Evolutionary conservation across 2,113 vertebrate genomes (phyloP), one percentile per base, ranked within the genome.

Genomic region (Urocolius indicus): DNA sequence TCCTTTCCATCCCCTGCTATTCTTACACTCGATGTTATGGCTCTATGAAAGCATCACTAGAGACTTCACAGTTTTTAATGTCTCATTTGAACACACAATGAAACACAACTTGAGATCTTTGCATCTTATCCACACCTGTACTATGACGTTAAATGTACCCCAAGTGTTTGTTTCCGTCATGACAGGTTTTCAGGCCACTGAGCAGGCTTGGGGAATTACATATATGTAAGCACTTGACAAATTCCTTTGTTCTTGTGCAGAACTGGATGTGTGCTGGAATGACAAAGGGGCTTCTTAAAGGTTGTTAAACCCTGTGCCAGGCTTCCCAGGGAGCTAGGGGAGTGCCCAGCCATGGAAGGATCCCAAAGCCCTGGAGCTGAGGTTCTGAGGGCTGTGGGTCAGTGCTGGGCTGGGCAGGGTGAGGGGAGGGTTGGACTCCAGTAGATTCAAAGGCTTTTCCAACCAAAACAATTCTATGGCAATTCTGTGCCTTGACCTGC

Each of bases 401-500:
- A n/a, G n/a, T n/a, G n/a, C n/a, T n/a, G n/a, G n/a, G n/a, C n/a
- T n/a, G n/a, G n/a, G n/a, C n/a, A n/a, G n/a, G n/a, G n/a, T n/a
- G n/a, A n/a, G n/a, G n/a, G n/a, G n/a, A n/a, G n/a, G n/a, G n/a
- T n/a, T n/a, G n/a, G n/a, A n/a, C n/a, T n/a, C n/a, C n/a, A n/a
- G n/a, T n/a, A n/a, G n/a, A n/a, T n/a, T n/a, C n/a, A n/a, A n/a
- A n/a, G n/a, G n/a, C n/a, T n/a, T n/a, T n/a, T n/a, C n/a, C n/a
- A n/a, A n/a, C n/a, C n/a, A n/a, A n/a, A n/a, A n/a, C n/a, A n/a
- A n/a, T n/a, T n/a, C n/a, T n/a, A n/a, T n/a, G n/a, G n/a, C n/a
- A n/a, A n/a, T n/a, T n/a, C n/a, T n/a, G n/a, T n/a, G n/a, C 93
- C 93, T 89, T 93, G 87, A 82, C 8, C 66, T 73, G 77, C 84